These are phyloP conservation scores for Brachionus manjavacas DNA, from an alignment of 1,140 invertebrate genomes.

Conservation along the genomic window DNA sequence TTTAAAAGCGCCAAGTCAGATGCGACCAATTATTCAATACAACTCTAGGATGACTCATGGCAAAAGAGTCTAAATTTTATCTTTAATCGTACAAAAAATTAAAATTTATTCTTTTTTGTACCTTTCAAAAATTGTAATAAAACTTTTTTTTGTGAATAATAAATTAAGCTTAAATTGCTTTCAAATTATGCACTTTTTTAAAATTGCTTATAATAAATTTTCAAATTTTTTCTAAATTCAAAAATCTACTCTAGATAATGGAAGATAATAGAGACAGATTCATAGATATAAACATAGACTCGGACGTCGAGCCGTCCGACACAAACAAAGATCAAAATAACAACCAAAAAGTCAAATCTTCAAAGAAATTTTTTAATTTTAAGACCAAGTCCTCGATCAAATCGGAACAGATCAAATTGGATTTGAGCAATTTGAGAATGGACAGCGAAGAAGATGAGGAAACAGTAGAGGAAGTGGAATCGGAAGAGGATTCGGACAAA, in stretches of 20 bases:
- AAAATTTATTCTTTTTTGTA: background rate
- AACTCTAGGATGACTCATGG: background rate
- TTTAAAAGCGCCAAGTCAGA: background rate
- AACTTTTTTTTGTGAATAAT: background rate
- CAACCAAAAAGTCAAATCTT: background rate
- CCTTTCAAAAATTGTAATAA: background rate
- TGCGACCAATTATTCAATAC: background rate
- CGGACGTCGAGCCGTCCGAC: background rate
- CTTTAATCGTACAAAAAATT: background rate
- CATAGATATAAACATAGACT: constrained; percentile 16
- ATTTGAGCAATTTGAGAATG: background rate
- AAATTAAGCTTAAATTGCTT: background rate
- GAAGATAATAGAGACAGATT: background rate
- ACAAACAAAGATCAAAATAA: background rate
- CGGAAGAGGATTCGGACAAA: background rate
- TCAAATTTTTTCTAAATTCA: background rate
- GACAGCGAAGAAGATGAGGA: background rate
- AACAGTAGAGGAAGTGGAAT: background rate
- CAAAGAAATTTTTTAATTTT: background rate
- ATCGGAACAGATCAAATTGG: background rate
- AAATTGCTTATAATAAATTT: background rate
- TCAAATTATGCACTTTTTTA: constrained; percentile 15
- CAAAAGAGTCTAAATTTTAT: background rate
- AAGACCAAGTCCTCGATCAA: background rate
- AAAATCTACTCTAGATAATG: background rate